A percentile compares a stretch with the other conserved stretches of the same genome.
Evolutionary conservation across 2,113 vertebrate species (phyloP).

Genomic region (Macroglossus sobrinus): DNA sequence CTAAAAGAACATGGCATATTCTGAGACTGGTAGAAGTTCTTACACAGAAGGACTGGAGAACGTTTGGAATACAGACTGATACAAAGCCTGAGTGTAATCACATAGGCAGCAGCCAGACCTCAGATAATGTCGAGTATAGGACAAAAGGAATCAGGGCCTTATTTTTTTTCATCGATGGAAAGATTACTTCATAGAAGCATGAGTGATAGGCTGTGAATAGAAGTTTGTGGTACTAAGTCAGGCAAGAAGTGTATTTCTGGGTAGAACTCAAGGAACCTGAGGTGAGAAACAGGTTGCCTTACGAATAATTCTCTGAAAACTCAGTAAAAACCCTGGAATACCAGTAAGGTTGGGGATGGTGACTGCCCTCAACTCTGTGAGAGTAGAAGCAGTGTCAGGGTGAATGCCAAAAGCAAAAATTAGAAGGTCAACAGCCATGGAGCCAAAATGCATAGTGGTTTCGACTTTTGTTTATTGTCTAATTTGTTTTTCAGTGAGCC

Average conservation of each 20-base stretch:
- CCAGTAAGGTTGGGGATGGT: too few species aligned
- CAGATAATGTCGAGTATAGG: neutral
- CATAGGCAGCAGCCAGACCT: neutral
- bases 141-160: neutral
- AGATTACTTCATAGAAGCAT: neutral
- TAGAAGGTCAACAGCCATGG: neutral
- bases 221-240: neutral
- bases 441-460: neutral
- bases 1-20: neutral
- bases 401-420: neutral
- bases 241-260: neutral
- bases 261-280: neutral
- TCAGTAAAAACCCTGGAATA: neutral
- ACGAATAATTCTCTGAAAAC: neutral
- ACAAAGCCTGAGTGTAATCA: neutral
- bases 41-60: neutral
- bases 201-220: neutral
- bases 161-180: neutral
- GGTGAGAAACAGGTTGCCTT: neutral
- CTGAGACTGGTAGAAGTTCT: neutral
- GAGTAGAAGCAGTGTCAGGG: neutral
- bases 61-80: neutral
- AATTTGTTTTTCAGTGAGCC: too few species aligned
- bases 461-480: neutral
- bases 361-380: neutral